Conservation (phyloP, 2,113 vertebrate genomes). For the Tachysurus fulvidraco region DNA sequence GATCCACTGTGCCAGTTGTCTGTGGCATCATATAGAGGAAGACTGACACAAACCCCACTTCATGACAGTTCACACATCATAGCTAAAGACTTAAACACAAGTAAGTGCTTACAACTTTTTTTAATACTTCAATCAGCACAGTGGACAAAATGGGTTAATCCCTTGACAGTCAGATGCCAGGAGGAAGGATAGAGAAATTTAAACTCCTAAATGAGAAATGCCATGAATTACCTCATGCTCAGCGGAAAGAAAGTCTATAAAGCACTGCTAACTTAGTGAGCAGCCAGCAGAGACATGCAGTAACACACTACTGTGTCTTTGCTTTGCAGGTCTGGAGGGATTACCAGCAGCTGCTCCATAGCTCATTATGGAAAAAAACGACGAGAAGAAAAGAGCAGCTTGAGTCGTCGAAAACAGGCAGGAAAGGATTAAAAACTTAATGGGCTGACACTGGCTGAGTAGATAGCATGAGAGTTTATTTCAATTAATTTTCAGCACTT, state of each 20-base stretch:
- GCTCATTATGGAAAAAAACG: background rate
- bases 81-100: background rate
- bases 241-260: slow-evolving; percentile 7
- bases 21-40: background rate
- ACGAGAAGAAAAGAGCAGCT: background rate
- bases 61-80: background rate
- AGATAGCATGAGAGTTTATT: background rate
- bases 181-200: background rate
- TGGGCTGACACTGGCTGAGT: background rate
- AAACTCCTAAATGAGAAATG: slow-evolving; percentile 1
- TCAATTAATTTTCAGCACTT: background rate
- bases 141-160: background rate
- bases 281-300: slow-evolving; percentile 11
- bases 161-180: background rate
- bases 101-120: background rate
- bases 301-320: background rate
- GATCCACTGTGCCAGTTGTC: background rate
- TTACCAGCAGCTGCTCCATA: slow-evolving; percentile 13
- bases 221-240: background rate
- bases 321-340: slow-evolving; percentile 11
- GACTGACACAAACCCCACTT: background rate
- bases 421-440: background rate
- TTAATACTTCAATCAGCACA: background rate
- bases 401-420: background rate
- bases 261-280: background rate